Base-by-base conservation (phyloP, 2,888 invertebrate species). In the Uropetala carovei region DNA sequence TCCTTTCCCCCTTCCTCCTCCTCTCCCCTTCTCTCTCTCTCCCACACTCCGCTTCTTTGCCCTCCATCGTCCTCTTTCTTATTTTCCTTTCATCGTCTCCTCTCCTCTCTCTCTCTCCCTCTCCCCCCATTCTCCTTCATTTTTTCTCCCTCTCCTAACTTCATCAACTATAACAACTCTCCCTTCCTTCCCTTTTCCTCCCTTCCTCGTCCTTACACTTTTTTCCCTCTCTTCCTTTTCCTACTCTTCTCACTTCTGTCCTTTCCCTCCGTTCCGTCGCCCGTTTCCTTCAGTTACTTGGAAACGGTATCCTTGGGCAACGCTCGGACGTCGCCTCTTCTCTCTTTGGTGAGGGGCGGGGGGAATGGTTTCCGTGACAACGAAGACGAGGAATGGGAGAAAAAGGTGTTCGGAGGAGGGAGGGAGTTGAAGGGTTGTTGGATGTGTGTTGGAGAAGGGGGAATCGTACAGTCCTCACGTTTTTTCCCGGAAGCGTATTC, bases 401-500 rank as follows among this genome's bases (percentile, higher is more conserved):
- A 43, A 43, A 43, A 5, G 18, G 18, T 30, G 83, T 43, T 14
- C 4, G 27, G 13, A 22, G 14, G 60, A 30, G 58, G 58, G 59
- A 57, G 58, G 10, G n/a, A 58, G 13, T 22, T 27, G 30, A 14
- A 60, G 86, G 0, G 14, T 3, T 27, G 27, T 10, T 18, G 30
- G 60, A 58, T 7, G 86, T 22, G 22, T 22, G 22, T 9, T 4
- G 60, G 60, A 30, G 30, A 60, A 22, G n/a, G 86, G 58, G 22
- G 27, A 58, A 85, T 60, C 11, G 75, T 11, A 43, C 64, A 64
- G 43, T 30, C 60, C 59, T 86, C 86, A 86, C 86, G 86, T 89
- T 89, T 27, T 89, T 89, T 89, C 89, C 89, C 89, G 89, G 89
- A 89, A 89, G 89, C 89, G 64, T 43, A n/a, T 30, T n/a, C 89